These are phyloP conservation scores for Cladorhizidae sp. DNA, from an alignment of 37 sponge, comb jelly and placozoan genomes.

Conservation along the genomic window DNA sequence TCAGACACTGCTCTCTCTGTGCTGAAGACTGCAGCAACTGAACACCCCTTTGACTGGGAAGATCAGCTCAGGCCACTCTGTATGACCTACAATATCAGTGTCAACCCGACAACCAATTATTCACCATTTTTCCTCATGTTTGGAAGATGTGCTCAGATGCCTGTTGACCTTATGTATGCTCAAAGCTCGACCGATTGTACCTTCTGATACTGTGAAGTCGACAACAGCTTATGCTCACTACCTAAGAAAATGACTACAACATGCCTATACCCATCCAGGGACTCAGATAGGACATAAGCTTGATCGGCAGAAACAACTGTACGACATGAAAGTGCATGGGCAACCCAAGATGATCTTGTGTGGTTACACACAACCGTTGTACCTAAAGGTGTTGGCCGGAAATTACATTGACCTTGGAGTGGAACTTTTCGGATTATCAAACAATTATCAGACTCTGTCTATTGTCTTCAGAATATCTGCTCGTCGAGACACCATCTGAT, in stretches of 20 bases:
- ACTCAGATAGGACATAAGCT: background rate
- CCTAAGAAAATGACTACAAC: background rate
- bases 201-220: background rate
- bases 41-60: too few species aligned
- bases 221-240: background rate
- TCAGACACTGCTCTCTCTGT: conserved; percentile 25
- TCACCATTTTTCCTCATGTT: conserved; percentile 60
- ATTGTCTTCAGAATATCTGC: too few species aligned
- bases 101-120: too few species aligned
- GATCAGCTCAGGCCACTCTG: too few species aligned
- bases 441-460: too few species aligned
- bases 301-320: too few species aligned
- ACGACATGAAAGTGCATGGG: background rate
- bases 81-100: too few species aligned
- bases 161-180: conserved; percentile 26
- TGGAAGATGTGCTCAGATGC: conserved; percentile 38
- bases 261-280: background rate
- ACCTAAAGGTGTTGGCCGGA: too few species aligned
- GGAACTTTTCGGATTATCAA: too few species aligned
- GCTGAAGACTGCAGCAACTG: too few species aligned
- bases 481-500: background rate
- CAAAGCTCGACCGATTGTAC: too few species aligned
- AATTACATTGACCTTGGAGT: too few species aligned
- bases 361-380: conserved; percentile 13
- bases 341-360: background rate